Evolutionary conservation across 2,888 invertebrate genomes (phyloP).

Genomic region (Lithophane semibrunnea): DNA sequence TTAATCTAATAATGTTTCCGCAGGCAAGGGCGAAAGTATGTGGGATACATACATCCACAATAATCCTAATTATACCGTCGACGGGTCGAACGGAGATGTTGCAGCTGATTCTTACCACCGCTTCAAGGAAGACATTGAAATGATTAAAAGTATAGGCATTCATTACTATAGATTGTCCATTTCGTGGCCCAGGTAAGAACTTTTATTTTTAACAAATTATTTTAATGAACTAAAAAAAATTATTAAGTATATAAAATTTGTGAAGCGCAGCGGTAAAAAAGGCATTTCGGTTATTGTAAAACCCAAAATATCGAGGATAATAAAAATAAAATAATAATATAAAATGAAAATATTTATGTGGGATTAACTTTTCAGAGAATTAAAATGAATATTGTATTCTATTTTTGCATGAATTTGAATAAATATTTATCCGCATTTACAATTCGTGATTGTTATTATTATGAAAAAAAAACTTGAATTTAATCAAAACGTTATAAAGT

Average conservation of each 20-base stretch:
- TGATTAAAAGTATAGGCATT: conserved; percentile 91
- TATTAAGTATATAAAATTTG: too few relatives aligned
- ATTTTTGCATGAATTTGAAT: background rate
- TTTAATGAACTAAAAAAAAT: too few relatives aligned
- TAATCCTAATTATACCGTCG: conserved; percentile 87
- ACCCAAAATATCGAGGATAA: background rate
- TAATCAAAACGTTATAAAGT: background rate
- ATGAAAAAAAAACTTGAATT: background rate
- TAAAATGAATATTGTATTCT: background rate
- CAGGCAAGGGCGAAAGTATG: conserved; percentile 92
- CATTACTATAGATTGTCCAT: conserved; percentile 93
- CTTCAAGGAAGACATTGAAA: conserved; percentile 91
- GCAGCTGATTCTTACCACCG: conserved; percentile 93
- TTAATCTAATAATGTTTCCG: background rate
- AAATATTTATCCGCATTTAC: background rate
- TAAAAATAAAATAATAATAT: too few relatives aligned
- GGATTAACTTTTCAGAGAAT: too few relatives aligned
- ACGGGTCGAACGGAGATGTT: conserved; percentile 91
- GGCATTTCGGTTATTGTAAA: background rate
- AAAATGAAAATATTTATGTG: too few relatives aligned
- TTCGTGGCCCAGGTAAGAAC: conserved; percentile 92
- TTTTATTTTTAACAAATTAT: background rate
- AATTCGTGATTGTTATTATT: background rate
- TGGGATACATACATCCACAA: conserved; percentile 91
- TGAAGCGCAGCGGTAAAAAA: background rate